Evolutionary conservation across 2,113 vertebrate genomes (phyloP).

Genomic region (Tenrec ecaudatus): DNA sequence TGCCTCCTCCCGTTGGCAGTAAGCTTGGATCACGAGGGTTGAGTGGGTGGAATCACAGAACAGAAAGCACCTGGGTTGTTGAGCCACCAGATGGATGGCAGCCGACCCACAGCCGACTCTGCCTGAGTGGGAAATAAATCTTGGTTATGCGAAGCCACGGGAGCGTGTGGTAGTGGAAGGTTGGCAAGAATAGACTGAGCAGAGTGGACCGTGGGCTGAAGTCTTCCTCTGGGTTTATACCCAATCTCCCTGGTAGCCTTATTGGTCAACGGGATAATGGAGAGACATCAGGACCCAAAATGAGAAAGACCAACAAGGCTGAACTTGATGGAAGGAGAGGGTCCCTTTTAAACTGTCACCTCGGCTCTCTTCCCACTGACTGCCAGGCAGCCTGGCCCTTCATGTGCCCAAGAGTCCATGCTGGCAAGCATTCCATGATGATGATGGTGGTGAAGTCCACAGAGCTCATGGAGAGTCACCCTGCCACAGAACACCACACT

Average conservation of each 20-base stretch:
- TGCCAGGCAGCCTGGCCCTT: not conserved
- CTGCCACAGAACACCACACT: not conserved
- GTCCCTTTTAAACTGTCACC: not conserved
- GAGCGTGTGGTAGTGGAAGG: fast-evolving
- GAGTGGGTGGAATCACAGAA: not conserved
- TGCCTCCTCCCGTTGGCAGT: not conserved
- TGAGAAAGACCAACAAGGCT: not conserved
- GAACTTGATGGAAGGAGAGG: too few relatives aligned
- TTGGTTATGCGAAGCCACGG: not conserved
- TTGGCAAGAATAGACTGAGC: not conserved
- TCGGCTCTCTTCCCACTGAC: fast-evolving
- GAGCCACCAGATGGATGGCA: not conserved
- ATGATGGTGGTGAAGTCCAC: not conserved
- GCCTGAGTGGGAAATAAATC: not conserved
- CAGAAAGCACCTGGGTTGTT: fast-evolving
- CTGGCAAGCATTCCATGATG: not conserved
- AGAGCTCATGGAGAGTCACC: not conserved
- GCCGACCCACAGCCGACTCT: fast-evolving
- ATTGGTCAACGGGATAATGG: not conserved
- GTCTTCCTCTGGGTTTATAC: not conserved
- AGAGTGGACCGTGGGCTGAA: too few relatives aligned
- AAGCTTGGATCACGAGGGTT: not conserved
- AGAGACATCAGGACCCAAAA: not conserved
- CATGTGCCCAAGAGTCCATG: not conserved
- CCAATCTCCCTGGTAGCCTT: not conserved